Base-by-base conservation (phyloP, 2,113 vertebrate genomes). In the Nerophis lumbriciformis region DNA sequence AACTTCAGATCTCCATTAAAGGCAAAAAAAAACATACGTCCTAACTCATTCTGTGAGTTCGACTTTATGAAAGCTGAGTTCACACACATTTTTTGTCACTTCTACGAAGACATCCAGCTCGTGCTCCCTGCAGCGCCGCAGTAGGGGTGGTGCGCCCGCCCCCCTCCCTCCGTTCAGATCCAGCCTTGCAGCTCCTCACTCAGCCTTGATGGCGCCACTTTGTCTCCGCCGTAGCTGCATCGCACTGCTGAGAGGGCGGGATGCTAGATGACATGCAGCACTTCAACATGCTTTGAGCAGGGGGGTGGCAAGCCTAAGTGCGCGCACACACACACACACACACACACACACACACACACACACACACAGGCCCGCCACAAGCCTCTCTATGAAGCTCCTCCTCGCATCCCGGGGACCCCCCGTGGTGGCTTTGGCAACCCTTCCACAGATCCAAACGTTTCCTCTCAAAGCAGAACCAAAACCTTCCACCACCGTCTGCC, bases 391-490 rank as follows among this genome's bases (percentile, higher is more conserved):
- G 65, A 73, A 65, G 58, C 71, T 62, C 63, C 71, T 58, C 54
- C 59, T 69, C 66, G 58, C 69, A 76, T 67, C 65, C 59, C 62
- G 48, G 11, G 61, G 83, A 84, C 83, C 82, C 78, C 88, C 85
- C 14, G 82, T 76, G 57, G 85, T 83, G 83, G 44, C 80, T 81
- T 71, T 82, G 83, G 81, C 82, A 86, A 79, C 82, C 76, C 81
- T 80, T 73, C 79, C 69, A 84, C 80, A 85, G 77, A 86, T 85
- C 83, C 85, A 80, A 84, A 83, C 62, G 70, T 69, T 83, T 78
- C 77, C 77, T 78, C 77, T 87, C 73, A 80, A 79, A 86, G 82
- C 83, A 82, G 82, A 87, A 85, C 84, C 83, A 73, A 83, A 80
- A 80, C 82, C 82, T 68, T 82, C 59, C 81, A 73, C 63, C 72